phyloP scores from a whole-genome alignment of 2,113 vertebrate species.

The Siniperca knerii region DNA sequence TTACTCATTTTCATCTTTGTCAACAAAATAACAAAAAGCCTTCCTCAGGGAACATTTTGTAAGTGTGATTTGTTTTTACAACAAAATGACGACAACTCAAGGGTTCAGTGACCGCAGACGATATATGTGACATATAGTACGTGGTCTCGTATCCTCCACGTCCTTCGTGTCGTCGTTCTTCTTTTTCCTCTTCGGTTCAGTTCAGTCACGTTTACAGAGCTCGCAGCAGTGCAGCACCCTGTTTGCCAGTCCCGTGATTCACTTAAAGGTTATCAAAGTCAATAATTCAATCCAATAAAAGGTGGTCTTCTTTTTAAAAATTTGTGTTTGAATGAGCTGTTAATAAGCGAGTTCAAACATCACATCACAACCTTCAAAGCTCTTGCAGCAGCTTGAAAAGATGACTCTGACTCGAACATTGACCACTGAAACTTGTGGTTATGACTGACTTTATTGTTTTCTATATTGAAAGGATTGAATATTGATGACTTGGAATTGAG shows the following conservation, averaged over 20 bases:
- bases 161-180: background rate
- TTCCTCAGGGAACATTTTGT: background rate
- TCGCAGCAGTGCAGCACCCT: background rate
- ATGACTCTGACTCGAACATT: too few species aligned
- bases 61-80: background rate
- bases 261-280: background rate
- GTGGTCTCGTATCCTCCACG: background rate
- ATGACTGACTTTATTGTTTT: too few species aligned
- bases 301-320: background rate
- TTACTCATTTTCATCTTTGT: background rate
- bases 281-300: background rate
- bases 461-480: too few species aligned
- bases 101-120: slow-evolving; percentile 1
- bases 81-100: background rate
- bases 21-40: background rate
- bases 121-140: background rate
- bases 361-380: too few species aligned
- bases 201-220: background rate
- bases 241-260: background rate
- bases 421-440: too few species aligned
- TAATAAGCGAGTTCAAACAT: too few species aligned
- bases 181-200: background rate
- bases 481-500: too few species aligned
- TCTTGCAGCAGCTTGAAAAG: too few species aligned
- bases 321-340: too few species aligned